Percentiles rank a stretch among this genome's conserved stretches.
These are phyloP conservation scores for Scatophagus argus DNA, from an alignment of 2,113 vertebrate genomes.

Conservation along the genomic window DNA sequence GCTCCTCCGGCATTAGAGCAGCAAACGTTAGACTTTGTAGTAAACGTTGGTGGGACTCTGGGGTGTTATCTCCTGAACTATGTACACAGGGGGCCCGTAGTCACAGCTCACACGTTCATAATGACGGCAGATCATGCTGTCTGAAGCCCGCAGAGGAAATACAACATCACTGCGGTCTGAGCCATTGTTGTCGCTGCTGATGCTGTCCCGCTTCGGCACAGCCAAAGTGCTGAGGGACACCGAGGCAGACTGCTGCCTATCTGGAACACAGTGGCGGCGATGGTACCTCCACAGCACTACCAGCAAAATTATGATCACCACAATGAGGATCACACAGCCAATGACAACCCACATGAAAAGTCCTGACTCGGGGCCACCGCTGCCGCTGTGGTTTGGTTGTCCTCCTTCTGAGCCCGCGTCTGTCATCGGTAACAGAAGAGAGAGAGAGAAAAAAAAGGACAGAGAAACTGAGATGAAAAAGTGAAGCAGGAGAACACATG, in stretches of 20 bases:
- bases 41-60: constrained; percentile 98
- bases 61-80: constrained; percentile 97
- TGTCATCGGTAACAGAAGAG: constrained; percentile 52
- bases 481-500: neutral
- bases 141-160: constrained; percentile 93
- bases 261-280: constrained; percentile 87
- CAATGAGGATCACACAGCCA: constrained; percentile 89
- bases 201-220: constrained; percentile 89
- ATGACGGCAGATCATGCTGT: constrained; percentile 95
- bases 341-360: constrained; percentile 92
- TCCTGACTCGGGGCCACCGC: constrained; percentile 89
- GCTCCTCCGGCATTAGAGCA: constrained; percentile 6
- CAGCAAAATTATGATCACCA: constrained; percentile 89
- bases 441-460: neutral
- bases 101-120: constrained; percentile 96
- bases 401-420: constrained; percentile 76
- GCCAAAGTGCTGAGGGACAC: constrained; percentile 94
- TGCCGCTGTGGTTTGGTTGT: constrained; percentile 81
- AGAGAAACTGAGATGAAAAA: constrained; percentile 22
- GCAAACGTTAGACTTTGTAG: constrained; percentile 93
- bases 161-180: constrained; percentile 97
- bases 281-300: constrained; percentile 90
- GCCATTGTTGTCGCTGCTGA: constrained; percentile 90
- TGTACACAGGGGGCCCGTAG: constrained; percentile 97
- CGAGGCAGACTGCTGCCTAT: constrained; percentile 89